Evolutionary conservation across 2,797 vertebrate genomes (phyloP).

Genomic region (Acipenser transmontanus): DNA sequence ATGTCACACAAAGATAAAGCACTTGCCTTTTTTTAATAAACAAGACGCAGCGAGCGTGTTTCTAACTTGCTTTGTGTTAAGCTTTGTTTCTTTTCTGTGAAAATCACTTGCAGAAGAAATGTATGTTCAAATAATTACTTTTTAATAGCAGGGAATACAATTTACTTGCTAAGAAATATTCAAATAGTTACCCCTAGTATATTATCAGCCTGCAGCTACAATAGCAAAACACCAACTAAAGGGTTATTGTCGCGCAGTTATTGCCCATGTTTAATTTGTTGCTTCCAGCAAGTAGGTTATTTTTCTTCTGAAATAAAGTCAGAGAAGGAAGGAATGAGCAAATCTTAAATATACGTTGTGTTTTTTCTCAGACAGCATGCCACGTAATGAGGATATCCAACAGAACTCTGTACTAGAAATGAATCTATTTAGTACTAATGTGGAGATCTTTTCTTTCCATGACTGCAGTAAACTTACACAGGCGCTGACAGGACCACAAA

Average conservation of each 20-base stretch:
- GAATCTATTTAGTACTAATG: too few species aligned
- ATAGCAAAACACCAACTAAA: conserved; percentile 33
- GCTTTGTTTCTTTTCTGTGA: conserved; percentile 52
- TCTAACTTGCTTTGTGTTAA: conserved; percentile 72
- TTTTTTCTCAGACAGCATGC: too few species aligned
- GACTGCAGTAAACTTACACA: too few species aligned
- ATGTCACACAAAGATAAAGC: conserved; percentile 60
- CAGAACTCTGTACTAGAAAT: too few species aligned
- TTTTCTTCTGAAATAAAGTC: too few species aligned
- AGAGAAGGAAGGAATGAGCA: too few species aligned
- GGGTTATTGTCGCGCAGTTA: conserved; percentile 66
- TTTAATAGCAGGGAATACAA: conserved; percentile 78
- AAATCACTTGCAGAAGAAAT: conserved; percentile 59
- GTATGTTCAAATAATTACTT: conserved; percentile 86
- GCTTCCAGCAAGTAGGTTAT: too few species aligned
- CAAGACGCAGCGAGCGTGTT: conserved; percentile 49
- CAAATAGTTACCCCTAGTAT: conserved; percentile 76
- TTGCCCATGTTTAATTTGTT: conserved; percentile 36
- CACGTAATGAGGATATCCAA: too few species aligned
- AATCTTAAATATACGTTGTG: too few species aligned
- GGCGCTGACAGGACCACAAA: too few species aligned
- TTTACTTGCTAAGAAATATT: conserved; percentile 81
- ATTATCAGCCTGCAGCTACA: conserved; percentile 71
- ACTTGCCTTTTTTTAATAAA: conserved; percentile 70
- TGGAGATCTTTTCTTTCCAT: too few species aligned